Base-by-base conservation (phyloP, 1,140 invertebrate genomes). In the Nymphalis io region DNA sequence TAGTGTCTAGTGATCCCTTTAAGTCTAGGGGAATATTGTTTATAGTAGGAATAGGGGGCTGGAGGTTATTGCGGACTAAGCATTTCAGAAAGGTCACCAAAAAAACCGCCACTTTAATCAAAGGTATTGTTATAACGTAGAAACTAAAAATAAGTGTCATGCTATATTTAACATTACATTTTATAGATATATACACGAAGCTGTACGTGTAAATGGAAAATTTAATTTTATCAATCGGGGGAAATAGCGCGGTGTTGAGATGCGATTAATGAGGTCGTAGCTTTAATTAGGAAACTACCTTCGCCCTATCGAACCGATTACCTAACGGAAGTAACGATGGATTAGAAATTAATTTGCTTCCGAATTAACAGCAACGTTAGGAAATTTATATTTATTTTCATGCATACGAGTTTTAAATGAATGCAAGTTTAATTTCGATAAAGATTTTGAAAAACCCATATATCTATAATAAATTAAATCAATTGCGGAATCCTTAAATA, bases 231-330 rank as follows among this genome's bases (percentile, higher is more conserved):
- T 72, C 64, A 63, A 68, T 62, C 57, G 59, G 40, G 59, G 39
- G 53, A 72, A 68, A 72, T 62, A 63, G 65, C 70, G 59, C 39
- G 60, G 42, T 46, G 63, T 40, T 53, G 62, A 42, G 38, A 23
- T 33, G 62, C 51, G 62, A 39, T 51, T 66, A 71, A 71, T 71
- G 66, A 71, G 62, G 69, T 71, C 69, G 63, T 51, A 21, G n/a
- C 48, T 55, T 40, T 42, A 66, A 71, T 71, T 66, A 66, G 39
- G 21, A 64, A 65, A 21, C 51, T 64, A 64, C 62, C 58, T 60
- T 44, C 69, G 44, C 58, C 21, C 69, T 27, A 57, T 18, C 23
- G 40, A 53, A 62, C n/a, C 63, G 63, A 57, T 66, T 20, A 66
- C 15, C 23, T 46, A n/a, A 13, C 63, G 63, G 65, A 67, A 23